A percentile compares a stretch with the other conserved stretches of the same genome.
Conservation (phyloP, 2,888 invertebrate genomes). For the Drosophila kambysellisi region DNA sequence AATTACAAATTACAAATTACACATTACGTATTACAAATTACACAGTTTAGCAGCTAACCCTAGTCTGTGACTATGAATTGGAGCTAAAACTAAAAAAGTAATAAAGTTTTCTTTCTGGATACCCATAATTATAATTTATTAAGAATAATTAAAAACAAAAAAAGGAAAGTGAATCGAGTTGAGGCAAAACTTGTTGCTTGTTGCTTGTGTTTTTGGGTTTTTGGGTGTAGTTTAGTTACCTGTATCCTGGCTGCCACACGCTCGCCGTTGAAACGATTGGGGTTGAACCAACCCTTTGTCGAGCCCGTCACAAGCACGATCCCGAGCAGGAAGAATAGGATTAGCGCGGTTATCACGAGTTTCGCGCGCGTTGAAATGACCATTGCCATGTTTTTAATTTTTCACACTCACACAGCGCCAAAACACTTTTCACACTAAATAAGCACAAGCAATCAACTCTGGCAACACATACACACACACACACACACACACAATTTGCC, state of each 20-base stretch:
- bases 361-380: slow-evolving; percentile 88
- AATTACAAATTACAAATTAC: slow-evolving; percentile 60
- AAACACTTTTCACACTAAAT: slow-evolving; percentile 45
- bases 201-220: no score
- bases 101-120: slow-evolving; percentile 9
- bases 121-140: slow-evolving; percentile 70
- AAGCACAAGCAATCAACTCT: slow-evolving; percentile 36
- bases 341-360: slow-evolving; percentile 87
- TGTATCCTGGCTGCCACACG: slow-evolving; percentile 87
- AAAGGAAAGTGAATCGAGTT: not conserved
- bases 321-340: slow-evolving; percentile 87
- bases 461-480: slow-evolving; percentile 27
- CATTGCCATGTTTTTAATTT: slow-evolving; percentile 87
- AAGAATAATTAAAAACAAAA: slow-evolving; percentile 44
- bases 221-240: slow-evolving; percentile 82
- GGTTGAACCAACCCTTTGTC: slow-evolving; percentile 88
- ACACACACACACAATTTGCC: slow-evolving; percentile 42
- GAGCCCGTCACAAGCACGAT: slow-evolving; percentile 87
- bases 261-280: slow-evolving; percentile 86
- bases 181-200: slow-evolving; percentile 57
- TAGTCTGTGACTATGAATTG: slow-evolving; percentile 6
- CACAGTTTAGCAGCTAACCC: slow-evolving; percentile 36
- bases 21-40: slow-evolving; percentile 58
- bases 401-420: slow-evolving; percentile 43
- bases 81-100: slow-evolving; percentile 1